Conservation (phyloP, 2,888 invertebrate genomes). For the Lochmaea crataegi region DNA sequence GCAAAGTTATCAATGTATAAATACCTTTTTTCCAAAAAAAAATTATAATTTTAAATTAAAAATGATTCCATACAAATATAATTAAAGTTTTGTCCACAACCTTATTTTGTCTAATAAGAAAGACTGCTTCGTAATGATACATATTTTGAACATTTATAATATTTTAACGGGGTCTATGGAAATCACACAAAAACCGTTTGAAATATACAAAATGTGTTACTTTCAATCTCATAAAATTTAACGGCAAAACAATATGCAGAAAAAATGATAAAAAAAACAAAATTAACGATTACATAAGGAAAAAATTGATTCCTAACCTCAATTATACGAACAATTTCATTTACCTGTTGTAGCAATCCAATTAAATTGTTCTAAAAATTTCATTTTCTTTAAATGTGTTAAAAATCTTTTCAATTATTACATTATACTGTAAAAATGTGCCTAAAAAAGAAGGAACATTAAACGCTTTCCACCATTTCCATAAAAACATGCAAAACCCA, state of each 20-base stretch:
- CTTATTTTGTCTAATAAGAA: too few relatives aligned
- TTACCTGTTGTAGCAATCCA: not conserved
- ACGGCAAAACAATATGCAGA: not conserved
- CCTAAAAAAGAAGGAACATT: not conserved
- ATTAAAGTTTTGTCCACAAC: too few relatives aligned
- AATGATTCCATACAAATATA: not conserved
- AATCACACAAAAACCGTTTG: too few relatives aligned
- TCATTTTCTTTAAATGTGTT: not conserved
- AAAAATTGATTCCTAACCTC: not conserved
- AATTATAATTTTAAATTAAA: not conserved
- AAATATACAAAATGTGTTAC: too few relatives aligned
- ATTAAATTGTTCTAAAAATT: not conserved
- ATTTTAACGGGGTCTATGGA: too few relatives aligned
- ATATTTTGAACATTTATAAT: too few relatives aligned
- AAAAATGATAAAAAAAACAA: not conserved
- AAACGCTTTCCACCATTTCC: not conserved
- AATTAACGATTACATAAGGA: not conserved
- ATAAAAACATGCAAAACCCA: constrained; percentile 2
- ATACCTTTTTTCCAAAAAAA: not conserved
- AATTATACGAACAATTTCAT: not conserved
- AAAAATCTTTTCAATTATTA: not conserved
- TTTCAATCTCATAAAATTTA: too few relatives aligned
- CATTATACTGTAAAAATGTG: not conserved
- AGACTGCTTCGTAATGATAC: too few relatives aligned
- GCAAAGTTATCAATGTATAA: not conserved